Evolutionary conservation across 2,797 vertebrate genomes (phyloP), one percentile per base, ranked within the genome.

Genomic region (Zalophus californianus): DNA sequence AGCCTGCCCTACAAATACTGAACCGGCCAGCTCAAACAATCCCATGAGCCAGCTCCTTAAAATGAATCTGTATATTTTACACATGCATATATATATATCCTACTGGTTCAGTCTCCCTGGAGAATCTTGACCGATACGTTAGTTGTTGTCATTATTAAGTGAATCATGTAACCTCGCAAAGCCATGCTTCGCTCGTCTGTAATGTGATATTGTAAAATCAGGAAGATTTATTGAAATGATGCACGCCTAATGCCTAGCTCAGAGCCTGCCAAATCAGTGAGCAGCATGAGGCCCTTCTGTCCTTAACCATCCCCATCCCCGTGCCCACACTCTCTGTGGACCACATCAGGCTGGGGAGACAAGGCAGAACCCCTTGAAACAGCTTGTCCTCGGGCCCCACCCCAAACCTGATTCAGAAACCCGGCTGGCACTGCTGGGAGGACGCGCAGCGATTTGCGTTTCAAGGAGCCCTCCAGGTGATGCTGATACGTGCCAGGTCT

Each of bases 211-310:
- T 4, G 27, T 41, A 12, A 58, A 44, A 4, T n/a, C 12, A 3
- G 48, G 60, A 14, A 14, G 41, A 70, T 8, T 15, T 44, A 3
- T 11, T 41, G 58, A 29, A 54, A 14, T 2, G 0, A 25, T 1
- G 1, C 5, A 0, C 0, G 6, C 5, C 0, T 1, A 0, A 0
- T 4, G 10, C 54, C 77, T 11, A 0, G 5, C 50, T 5, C 12
- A 0, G 75, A 78, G 35, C 72, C 72, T 15, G n/a, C 12, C 14
- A 8, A 3, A 2, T 35, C 83, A 11, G 38, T 1, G 54, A 20
- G 20, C 60, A 9, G 16, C 18, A 3, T 12, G 35, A 5, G 29
- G 52, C 4, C 2, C 13, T 16, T 20, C 44, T 38, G 9, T 18
- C 29, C 60, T 7, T 32, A 4, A n/a, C 15, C 7, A 3, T 44